Percentiles rank a stretch among this genome's conserved stretches.
Evolutionary conservation across 2,113 vertebrate genomes (phyloP).

Genomic region (Otus sunia): DNA sequence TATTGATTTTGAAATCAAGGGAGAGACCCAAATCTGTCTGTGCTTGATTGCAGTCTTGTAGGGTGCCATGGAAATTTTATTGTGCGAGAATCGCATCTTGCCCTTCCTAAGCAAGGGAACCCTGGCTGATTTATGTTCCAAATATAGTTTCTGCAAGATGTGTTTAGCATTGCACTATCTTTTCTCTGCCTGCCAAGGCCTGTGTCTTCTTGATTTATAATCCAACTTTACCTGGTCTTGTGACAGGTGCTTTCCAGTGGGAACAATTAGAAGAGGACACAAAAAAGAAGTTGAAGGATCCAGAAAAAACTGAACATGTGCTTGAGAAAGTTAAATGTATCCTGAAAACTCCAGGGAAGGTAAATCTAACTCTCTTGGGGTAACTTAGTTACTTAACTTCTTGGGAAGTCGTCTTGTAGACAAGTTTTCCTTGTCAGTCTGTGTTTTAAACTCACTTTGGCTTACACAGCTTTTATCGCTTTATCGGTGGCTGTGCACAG

Average conservation of each 20-base stretch:
- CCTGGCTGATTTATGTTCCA: background rate
- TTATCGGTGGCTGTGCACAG: background rate
- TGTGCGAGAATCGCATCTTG: background rate
- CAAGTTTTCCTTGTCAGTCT: background rate
- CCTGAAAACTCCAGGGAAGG: constrained; percentile 77
- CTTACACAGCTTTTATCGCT: background rate
- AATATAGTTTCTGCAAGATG: background rate
- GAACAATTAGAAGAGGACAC: constrained; percentile 88
- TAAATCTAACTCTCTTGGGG: constrained; percentile 3
- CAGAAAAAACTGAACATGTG: constrained; percentile 83
- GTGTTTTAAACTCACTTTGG: background rate
- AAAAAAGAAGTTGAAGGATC: constrained; percentile 88
- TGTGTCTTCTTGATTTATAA: background rate
- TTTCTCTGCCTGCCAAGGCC: background rate
- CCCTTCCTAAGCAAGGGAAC: background rate
- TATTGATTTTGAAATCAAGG: background rate
- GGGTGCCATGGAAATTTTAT: background rate
- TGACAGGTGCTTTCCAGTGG: constrained; percentile 91
- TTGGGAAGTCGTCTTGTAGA: background rate
- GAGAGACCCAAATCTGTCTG: background rate
- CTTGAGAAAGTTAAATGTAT: constrained; percentile 91
- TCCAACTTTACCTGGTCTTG: background rate
- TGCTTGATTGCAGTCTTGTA: background rate
- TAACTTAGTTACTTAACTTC: background rate
- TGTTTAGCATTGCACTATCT: accelerated